phyloP scores from a whole-genome alignment of 35 echinoderm and acorn worm genomes.

The Amphiura filiformis region DNA sequence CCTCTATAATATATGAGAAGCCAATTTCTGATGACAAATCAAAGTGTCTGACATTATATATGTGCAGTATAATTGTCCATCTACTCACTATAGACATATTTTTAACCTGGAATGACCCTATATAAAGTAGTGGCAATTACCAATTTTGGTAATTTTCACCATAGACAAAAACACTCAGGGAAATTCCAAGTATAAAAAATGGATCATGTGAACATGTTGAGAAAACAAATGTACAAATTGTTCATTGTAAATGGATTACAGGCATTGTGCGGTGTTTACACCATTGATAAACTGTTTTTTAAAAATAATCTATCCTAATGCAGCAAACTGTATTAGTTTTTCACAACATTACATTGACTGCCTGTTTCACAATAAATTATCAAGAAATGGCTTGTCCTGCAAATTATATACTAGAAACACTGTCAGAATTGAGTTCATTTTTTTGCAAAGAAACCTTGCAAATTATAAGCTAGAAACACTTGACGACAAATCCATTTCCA shows the following conservation, averaged over 20 bases:
- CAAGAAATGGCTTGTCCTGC: neutral
- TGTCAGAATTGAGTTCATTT: neutral
- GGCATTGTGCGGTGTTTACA: neutral
- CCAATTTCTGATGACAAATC: no score
- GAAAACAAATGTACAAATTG: constrained; percentile 5
- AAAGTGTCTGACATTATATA: no score
- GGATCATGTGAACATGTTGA: constrained; percentile 12
- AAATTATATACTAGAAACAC: neutral
- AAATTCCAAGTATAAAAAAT: neutral
- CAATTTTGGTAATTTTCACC: no score
- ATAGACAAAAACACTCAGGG: no score
- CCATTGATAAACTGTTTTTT: neutral
- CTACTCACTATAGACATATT: no score
- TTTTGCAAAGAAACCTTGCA: no score
- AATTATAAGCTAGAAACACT: no score
- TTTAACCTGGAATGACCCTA: no score
- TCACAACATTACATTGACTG: no score
- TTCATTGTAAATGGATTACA: constrained; percentile 15
- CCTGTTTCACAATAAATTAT: neutral
- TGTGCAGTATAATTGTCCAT: no score
- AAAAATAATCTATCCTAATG: neutral
- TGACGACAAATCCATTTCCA: no score
- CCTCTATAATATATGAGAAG: neutral
- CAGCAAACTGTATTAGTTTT: neutral
- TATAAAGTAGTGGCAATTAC: no score